Base-by-base conservation (phyloP, 1,140 invertebrate genomes). In the Leguminivora glycinivorella region DNA sequence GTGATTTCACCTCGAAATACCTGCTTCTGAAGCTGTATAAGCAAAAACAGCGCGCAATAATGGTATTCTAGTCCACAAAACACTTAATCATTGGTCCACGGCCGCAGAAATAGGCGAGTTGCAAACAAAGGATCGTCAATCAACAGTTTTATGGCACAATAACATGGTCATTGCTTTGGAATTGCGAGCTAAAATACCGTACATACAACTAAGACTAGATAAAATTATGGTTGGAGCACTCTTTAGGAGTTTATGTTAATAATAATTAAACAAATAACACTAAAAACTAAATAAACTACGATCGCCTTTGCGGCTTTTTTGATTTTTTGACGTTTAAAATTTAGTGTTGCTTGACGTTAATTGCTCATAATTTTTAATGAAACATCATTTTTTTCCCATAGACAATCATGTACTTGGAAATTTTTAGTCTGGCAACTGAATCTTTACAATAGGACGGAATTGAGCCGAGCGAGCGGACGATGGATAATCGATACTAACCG, bases 311-410 rank as follows among this genome's bases (percentile, higher is more conserved):
- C 86, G 84, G 87, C 85, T 76, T 83, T 81, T 79, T 83, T 83
- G 66, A 74, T 88, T 88, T 88, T 88, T 89, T 89, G 87, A 89
- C 86, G 79, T 89, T 89, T 89, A 83, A 82, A 85, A 87, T 83
- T 83, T 83, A 83, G 89, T 89, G 87, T 89, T 91, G 87, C 87
- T 75, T 90, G 83, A 85, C 60, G 68, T 82, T 91, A 88, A 90
- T 90, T 90, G 84, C 81, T 84, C 83, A 86, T 87, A 83, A 85
- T 80, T 84, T 83, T 79, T 81, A 84, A 81, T 80, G 73, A 82
- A 86, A 86, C 84, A 84, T 79, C 77, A 83, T 83, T 82, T 80
- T 76, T 75, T 69, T 72, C 47, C 79, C 83, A 88, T 88, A 90
- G 84, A 87, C 83, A 83, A 85, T 22, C 7, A 52, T 9, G 17